A percentile compares a stretch with the other conserved stretches of the same genome.
phyloP scores from a whole-genome alignment of 2,888 invertebrate species.

The Polia nebulosa region DNA sequence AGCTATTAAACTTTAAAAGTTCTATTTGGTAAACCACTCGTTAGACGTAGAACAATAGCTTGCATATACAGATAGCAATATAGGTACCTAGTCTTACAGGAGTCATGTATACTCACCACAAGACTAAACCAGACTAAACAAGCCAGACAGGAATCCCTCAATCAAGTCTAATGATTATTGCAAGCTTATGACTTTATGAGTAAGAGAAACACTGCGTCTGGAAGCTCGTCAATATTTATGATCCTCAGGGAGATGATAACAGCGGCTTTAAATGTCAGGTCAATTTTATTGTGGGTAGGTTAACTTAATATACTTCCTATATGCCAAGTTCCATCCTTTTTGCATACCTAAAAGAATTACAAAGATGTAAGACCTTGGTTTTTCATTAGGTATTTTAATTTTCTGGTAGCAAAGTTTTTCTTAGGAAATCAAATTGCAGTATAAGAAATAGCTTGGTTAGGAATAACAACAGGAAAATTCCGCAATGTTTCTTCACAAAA shows the following conservation, averaged over 20 bases:
- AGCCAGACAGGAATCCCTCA: constrained; percentile 29
- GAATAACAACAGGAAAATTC: constrained; percentile 1
- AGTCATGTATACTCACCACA: background rate
- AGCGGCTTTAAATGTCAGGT: background rate
- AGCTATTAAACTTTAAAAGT: no score
- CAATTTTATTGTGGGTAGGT: background rate
- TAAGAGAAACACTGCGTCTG: constrained; percentile 8
- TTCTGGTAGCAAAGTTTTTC: background rate
- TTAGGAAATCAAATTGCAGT: background rate
- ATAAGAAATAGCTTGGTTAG: background rate
- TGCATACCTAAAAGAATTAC: background rate
- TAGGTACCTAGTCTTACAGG: background rate
- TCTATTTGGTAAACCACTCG: no score
- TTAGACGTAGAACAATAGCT: background rate
- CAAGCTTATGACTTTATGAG: constrained; percentile 23
- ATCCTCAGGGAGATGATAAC: background rate
- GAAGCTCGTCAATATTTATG: constrained; percentile 6
- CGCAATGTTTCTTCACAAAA: constrained; percentile 12
- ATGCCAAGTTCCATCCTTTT: background rate
- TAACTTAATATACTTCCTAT: background rate
- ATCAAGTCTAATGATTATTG: constrained; percentile 49
- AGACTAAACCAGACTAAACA: constrained; percentile 44
- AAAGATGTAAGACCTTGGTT: background rate
- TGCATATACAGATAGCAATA: background rate
- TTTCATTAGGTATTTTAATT: background rate